phyloP scores from a whole-genome alignment of 2,113 vertebrate genomes.

The Sialia sialis region DNA sequence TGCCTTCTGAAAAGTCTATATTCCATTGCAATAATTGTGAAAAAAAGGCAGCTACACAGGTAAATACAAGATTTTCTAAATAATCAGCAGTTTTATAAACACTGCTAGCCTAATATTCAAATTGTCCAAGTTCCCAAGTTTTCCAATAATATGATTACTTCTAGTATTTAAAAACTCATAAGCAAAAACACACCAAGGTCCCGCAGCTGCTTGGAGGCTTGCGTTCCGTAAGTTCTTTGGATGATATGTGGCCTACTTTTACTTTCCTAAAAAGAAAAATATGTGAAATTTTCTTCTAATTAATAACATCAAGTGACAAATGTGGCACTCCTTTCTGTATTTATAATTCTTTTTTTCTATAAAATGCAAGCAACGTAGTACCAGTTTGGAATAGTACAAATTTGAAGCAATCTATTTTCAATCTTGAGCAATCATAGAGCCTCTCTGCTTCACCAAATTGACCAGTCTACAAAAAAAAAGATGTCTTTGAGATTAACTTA shows the following conservation, averaged over 20 bases:
- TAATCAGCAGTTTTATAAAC: not conserved
- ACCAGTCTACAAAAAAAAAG: not conserved
- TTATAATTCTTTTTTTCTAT: not conserved
- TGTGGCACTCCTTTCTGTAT: not conserved
- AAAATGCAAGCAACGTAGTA: not conserved
- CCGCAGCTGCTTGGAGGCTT: slow-evolving; percentile 50
- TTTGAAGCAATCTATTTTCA: not conserved
- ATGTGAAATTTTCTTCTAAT: not conserved
- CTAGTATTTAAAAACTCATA: not conserved
- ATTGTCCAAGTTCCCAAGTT: not conserved
- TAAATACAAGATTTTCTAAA: not conserved
- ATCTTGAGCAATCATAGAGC: not conserved
- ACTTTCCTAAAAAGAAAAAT: slow-evolving; percentile 68
- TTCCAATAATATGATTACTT: not conserved
- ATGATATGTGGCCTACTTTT: slow-evolving; percentile 75
- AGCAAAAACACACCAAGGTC: slow-evolving; percentile 65
- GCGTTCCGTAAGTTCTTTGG: slow-evolving; percentile 65
- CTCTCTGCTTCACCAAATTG: not conserved
- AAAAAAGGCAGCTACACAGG: not conserved
- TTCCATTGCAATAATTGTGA: not conserved
- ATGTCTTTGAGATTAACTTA: not conserved
- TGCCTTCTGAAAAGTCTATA: not conserved
- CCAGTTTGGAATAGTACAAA: not conserved
- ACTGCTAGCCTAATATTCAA: not conserved
- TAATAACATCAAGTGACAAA: slow-evolving; percentile 4